Evolutionary conservation across 2,888 invertebrate species (phyloP).

Genomic region (Polyommatus icarus): DNA sequence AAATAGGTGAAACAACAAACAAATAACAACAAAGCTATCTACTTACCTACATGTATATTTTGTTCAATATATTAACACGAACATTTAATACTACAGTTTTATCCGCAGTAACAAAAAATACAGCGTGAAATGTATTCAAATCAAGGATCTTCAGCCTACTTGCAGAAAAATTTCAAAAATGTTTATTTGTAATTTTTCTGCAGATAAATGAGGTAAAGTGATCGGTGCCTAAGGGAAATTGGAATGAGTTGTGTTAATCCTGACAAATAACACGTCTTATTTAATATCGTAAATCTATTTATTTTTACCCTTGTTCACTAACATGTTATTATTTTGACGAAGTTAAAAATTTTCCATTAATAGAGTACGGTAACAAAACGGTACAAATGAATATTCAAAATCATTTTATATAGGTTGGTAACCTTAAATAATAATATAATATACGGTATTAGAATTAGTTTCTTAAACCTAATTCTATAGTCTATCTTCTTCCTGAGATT

Average conservation of each 20-base stretch:
- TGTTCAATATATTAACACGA: conserved; percentile 27
- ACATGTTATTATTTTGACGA: not conserved
- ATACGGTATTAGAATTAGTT: not conserved
- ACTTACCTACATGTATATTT: conserved; percentile 11
- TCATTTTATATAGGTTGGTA: not conserved
- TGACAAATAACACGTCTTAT: conserved; percentile 6
- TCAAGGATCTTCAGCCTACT: not conserved
- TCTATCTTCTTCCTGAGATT: not conserved
- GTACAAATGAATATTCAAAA: not conserved
- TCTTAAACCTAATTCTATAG: not conserved
- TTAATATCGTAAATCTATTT: not conserved
- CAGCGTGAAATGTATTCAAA: not conserved
- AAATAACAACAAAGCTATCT: conserved; percentile 30
- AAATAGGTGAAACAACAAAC: conserved; percentile 32
- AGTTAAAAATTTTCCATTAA: not conserved
- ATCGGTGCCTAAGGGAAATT: not conserved
- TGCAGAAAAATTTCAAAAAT: not conserved
- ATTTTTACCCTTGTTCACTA: conserved; percentile 10
- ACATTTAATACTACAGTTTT: conserved; percentile 13
- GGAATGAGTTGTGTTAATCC: not conserved
- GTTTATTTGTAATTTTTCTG: not conserved
- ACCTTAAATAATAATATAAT: not conserved
- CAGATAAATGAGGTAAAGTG: not conserved
- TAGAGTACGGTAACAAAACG: not conserved
- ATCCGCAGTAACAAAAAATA: conserved; percentile 7